A percentile compares a stretch with the other conserved stretches of the same genome.
Conservation (phyloP, 2,888 invertebrate genomes). For the Brachyptera risi region DNA sequence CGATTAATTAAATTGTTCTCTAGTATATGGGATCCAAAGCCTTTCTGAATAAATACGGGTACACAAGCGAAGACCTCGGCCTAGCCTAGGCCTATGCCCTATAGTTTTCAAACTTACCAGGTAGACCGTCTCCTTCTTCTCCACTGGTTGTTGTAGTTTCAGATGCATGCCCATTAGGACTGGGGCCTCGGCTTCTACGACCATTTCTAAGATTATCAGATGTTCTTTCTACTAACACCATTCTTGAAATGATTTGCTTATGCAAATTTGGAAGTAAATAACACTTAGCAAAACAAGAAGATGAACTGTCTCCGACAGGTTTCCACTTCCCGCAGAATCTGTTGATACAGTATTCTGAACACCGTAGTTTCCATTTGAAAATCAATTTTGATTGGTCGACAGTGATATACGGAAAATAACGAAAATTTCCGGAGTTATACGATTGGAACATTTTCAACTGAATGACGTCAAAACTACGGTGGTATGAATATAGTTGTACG, state of each 20-base stretch:
- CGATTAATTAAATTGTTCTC: too few relatives aligned
- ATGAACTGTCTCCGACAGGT: not conserved
- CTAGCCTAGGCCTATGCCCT: too few relatives aligned
- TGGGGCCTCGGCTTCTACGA: slow-evolving; percentile 83
- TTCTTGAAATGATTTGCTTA: slow-evolving; percentile 41
- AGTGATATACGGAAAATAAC: not conserved
- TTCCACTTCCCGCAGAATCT: not conserved
- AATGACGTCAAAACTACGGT: slow-evolving; percentile 12
- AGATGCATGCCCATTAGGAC: slow-evolving; percentile 80
- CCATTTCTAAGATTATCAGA: slow-evolving; percentile 79
- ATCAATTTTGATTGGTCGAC: slow-evolving; percentile 1
- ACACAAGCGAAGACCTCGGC: too few relatives aligned
- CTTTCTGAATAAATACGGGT: too few relatives aligned
- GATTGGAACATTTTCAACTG: not conserved
- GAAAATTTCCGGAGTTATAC: not conserved
- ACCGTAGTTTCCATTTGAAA: not conserved
- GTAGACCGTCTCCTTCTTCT: slow-evolving; percentile 69
- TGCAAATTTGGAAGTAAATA: not conserved
- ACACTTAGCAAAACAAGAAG: not conserved
- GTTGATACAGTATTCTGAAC: not conserved
- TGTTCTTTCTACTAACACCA: slow-evolving; percentile 89
- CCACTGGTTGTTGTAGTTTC: slow-evolving; percentile 84
- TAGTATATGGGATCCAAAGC: too few relatives aligned
- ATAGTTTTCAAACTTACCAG: slow-evolving; percentile 36
- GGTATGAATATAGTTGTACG: not conserved